Percentiles rank a stretch among this genome's conserved stretches.
phyloP scores from a whole-genome alignment of 2,797 vertebrate genomes.

The Liparis tanakae region DNA sequence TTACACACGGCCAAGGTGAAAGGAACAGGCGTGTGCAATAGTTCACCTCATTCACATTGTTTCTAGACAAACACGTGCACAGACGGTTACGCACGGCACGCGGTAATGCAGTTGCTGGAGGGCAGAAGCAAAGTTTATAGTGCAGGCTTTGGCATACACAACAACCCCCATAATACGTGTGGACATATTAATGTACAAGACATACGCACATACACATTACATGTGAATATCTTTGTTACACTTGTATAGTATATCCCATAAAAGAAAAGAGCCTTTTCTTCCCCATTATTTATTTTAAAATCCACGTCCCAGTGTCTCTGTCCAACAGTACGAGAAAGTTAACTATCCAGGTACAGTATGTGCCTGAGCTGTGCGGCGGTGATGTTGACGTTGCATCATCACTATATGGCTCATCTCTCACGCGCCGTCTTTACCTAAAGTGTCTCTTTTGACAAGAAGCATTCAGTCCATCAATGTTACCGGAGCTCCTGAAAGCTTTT shows the following conservation, averaged over 20 bases:
- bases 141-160: constrained; percentile 14
- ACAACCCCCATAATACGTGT: neutral
- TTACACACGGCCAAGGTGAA: constrained; percentile 60
- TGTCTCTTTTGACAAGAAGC: constrained; percentile 55
- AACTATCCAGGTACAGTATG: constrained; percentile 6
- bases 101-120: neutral
- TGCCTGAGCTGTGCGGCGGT: constrained; percentile 24
- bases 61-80: constrained; percentile 27
- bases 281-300: neutral
- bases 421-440: constrained; percentile 43
- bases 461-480: constrained; percentile 56
- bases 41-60: constrained; percentile 32
- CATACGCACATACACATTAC: neutral
- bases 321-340: constrained; percentile 7
- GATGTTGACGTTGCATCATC: constrained; percentile 38
- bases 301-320: constrained; percentile 13
- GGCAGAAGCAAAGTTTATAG: neutral
- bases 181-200: neutral
- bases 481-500: constrained; percentile 69
- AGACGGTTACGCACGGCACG: constrained; percentile 14
- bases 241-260: neutral
- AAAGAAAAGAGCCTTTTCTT: neutral
- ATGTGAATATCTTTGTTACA: neutral
- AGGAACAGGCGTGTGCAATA: constrained; percentile 42
- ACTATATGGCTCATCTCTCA: constrained; percentile 13